phyloP scores from a whole-genome alignment of 1,140 invertebrate species.

The Trichogramma pretiosum region DNA sequence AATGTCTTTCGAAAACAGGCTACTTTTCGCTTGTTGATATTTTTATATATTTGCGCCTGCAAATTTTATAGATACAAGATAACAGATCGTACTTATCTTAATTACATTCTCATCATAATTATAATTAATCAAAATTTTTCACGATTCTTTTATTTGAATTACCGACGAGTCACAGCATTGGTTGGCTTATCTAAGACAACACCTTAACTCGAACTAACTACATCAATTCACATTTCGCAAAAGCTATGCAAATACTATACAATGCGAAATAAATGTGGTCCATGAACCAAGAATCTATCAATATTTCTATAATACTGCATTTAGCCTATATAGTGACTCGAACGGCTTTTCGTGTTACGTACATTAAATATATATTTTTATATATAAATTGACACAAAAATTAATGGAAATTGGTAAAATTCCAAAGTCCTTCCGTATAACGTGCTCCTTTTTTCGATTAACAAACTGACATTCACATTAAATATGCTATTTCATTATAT shows the following conservation, averaged over 20 bases:
- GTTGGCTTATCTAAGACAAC: not conserved
- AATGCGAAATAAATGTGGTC: slow-evolving; percentile 3
- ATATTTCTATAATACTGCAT: slow-evolving; percentile 17
- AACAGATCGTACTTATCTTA: slow-evolving; percentile 7
- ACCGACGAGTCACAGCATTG: not conserved
- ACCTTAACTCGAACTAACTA: not conserved
- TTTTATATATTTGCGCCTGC: slow-evolving; percentile 1
- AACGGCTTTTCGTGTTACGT: no score
- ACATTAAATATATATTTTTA: no score
- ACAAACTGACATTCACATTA: slow-evolving; percentile 9
- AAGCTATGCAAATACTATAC: not conserved
- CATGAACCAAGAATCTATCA: slow-evolving; percentile 5
- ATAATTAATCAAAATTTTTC: slow-evolving; percentile 2
- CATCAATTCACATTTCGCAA: slow-evolving; percentile 2
- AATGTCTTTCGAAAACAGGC: not conserved
- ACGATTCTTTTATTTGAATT: slow-evolving; percentile 7
- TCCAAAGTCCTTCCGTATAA: not conserved
- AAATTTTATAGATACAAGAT: not conserved
- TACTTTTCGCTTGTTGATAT: slow-evolving; percentile 6
- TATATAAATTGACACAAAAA: not conserved
- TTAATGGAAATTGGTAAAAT: not conserved
- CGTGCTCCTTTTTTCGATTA: slow-evolving; percentile 4
- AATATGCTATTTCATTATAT: slow-evolving; percentile 17
- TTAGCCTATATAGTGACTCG: slow-evolving; percentile 12
- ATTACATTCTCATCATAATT: not conserved